These are phyloP conservation scores for Drosophila littoralis DNA, from an alignment of 1,140 invertebrate genomes.

Conservation along the genomic window DNA sequence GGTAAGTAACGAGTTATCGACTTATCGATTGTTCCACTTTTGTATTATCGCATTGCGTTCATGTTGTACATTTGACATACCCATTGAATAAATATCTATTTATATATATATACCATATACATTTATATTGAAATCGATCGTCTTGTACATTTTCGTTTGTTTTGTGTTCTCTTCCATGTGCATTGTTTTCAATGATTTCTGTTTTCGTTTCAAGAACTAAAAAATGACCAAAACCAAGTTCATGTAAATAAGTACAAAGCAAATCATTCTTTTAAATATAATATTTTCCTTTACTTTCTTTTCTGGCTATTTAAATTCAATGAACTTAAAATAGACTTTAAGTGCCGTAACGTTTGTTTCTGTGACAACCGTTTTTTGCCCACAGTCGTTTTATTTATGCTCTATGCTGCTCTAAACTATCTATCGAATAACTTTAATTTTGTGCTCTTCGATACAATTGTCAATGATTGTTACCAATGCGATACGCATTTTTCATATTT, in stretches of 20 bases:
- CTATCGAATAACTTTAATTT: constrained; percentile 7
- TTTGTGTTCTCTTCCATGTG: constrained; percentile 64
- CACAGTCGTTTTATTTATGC: constrained; percentile 15
- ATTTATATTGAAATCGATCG: constrained; percentile 54
- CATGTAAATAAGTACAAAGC: constrained; percentile 60
- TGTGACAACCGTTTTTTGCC: constrained; percentile 45
- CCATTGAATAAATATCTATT: constrained; percentile 29
- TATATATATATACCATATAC: constrained; percentile 30
- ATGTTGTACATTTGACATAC: constrained; percentile 63
- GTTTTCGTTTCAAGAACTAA: constrained; percentile 20
- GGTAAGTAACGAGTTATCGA: constrained; percentile 87
- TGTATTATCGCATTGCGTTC: constrained; percentile 53
- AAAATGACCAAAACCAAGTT: constrained; percentile 11
- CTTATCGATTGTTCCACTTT: constrained; percentile 7
- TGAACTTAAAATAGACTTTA: constrained; percentile 24
- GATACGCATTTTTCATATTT: neutral
- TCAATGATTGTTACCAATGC: constrained; percentile 1
- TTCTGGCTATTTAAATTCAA: constrained; percentile 23
- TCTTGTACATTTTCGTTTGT: constrained; percentile 46
- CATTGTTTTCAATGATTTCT: constrained; percentile 53
- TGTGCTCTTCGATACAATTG: neutral
- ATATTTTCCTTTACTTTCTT: constrained; percentile 14
- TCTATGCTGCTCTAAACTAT: constrained; percentile 8
- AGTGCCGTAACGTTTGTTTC: constrained; percentile 50
- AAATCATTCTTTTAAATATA: constrained; percentile 14